phyloP scores from a whole-genome alignment of 2,888 invertebrate species.

The Heliconius ethilla region DNA sequence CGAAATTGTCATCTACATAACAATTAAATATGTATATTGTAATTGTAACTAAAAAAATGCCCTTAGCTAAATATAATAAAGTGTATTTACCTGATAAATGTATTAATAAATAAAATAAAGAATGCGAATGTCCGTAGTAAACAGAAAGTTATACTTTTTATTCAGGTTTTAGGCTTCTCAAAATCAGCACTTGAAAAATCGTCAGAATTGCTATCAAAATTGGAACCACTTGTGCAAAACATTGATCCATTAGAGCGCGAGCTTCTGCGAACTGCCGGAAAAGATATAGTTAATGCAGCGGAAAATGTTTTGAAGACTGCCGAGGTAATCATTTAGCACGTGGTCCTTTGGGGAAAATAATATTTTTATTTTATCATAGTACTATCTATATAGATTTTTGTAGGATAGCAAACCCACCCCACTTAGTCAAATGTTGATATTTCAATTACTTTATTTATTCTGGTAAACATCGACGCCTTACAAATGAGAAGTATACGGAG shows the following conservation, averaged over 20 bases:
- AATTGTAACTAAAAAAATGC: too few relatives aligned
- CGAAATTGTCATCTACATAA: too few relatives aligned
- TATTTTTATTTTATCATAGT: too few relatives aligned
- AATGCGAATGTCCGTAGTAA: too few relatives aligned
- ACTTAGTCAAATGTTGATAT: background rate
- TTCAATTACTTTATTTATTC: background rate
- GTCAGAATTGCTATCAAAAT: constrained; percentile 25
- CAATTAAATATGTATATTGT: too few relatives aligned
- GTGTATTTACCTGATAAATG: too few relatives aligned
- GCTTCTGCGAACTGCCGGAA: constrained; percentile 44
- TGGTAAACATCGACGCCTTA: background rate
- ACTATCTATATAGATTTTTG: too few relatives aligned
- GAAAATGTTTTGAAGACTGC: constrained; percentile 50
- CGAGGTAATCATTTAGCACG: constrained; percentile 41
- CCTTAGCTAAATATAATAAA: too few relatives aligned
- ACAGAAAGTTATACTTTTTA: background rate
- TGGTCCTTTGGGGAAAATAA: too few relatives aligned
- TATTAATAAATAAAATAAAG: background rate
- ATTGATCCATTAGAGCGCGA: constrained; percentile 31
- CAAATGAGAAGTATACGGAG: background rate
- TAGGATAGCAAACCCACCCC: too few relatives aligned
- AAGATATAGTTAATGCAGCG: constrained; percentile 50
- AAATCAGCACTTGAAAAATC: constrained; percentile 27
- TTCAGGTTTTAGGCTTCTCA: constrained; percentile 32
- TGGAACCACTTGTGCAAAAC: constrained; percentile 37